Conservation (phyloP, 2,113 vertebrate species). For the Varanus salvator region DNA sequence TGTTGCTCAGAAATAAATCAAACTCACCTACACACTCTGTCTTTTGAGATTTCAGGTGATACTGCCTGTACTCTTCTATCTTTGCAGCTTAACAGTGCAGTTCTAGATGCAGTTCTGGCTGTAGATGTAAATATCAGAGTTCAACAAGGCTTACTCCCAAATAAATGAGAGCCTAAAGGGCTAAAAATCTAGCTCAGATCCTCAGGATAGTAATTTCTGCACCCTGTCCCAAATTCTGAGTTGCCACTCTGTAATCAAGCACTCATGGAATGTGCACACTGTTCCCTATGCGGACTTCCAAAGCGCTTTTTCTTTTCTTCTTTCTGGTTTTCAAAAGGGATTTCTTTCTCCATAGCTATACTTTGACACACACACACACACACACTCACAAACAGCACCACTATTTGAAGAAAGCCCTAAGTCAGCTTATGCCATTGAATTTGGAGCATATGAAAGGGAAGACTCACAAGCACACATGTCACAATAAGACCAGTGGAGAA, state of each 20-base stretch:
- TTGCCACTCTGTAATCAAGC: not conserved
- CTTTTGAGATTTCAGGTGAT: not conserved
- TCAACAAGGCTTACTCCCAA: not conserved
- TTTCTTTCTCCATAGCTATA: constrained; percentile 50
- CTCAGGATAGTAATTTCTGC: not conserved
- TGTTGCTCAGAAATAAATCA: not conserved
- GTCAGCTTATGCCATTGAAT: constrained; percentile 78
- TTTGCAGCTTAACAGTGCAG: not conserved
- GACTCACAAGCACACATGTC: constrained; percentile 70
- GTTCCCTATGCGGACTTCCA: not conserved
- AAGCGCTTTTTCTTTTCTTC: constrained; percentile 50
- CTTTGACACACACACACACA: too few species aligned
- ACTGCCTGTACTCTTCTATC: not conserved
- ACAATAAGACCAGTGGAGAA: constrained; percentile 76
- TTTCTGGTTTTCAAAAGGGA: constrained; percentile 58
- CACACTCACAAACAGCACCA: constrained; percentile 46
- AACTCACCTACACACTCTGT: not conserved
- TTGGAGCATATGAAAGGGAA: constrained; percentile 79
- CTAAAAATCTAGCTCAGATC: not conserved
- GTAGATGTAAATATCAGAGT: not conserved
- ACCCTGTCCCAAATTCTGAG: constrained; percentile 32
- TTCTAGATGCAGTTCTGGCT: not conserved
- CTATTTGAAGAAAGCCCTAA: constrained; percentile 79
- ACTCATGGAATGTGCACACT: not conserved
- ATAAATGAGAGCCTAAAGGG: not conserved